Conservation (phyloP, 2,888 invertebrate species). For the Athrips mouffetella region DNA sequence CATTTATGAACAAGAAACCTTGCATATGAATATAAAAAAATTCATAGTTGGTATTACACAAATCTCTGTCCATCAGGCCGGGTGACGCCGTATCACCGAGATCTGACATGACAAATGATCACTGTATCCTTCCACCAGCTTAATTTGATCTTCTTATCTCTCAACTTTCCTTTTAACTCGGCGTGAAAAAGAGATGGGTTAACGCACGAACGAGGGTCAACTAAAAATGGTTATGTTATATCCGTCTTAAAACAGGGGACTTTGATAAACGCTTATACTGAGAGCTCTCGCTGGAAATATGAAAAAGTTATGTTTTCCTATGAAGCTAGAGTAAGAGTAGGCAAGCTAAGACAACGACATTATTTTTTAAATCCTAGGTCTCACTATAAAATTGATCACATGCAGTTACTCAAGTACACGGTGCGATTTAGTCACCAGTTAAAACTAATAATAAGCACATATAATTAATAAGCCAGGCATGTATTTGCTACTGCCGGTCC, state of each 20-base stretch:
- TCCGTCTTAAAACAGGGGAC: slow-evolving; percentile 52
- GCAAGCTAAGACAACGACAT: background rate
- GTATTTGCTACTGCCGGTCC: slow-evolving; percentile 61
- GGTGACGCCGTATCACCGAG: slow-evolving; percentile 56
- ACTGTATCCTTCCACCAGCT: slow-evolving; percentile 38
- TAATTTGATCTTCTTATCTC: slow-evolving; percentile 32
- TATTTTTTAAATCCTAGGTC: too few species aligned
- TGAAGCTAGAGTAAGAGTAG: background rate
- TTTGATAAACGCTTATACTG: slow-evolving; percentile 45
- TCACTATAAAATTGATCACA: background rate
- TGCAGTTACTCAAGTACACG: slow-evolving; percentile 1
- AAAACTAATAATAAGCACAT: slow-evolving; percentile 67
- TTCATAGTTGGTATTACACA: slow-evolving; percentile 62
- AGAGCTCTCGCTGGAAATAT: slow-evolving; percentile 28
- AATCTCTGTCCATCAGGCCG: slow-evolving; percentile 65
- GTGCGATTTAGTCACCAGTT: background rate
- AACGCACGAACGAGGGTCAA: slow-evolving; percentile 28
- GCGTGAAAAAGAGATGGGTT: slow-evolving; percentile 12
- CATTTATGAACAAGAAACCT: too few species aligned
- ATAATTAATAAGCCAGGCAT: slow-evolving; percentile 70
- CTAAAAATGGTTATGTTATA: slow-evolving; percentile 36
- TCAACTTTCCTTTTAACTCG: slow-evolving; percentile 15
- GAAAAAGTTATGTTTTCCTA: slow-evolving; percentile 12
- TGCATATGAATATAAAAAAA: slow-evolving; percentile 31
- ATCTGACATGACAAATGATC: slow-evolving; percentile 74